Evolutionary conservation across 2,888 invertebrate genomes (phyloP).

Genomic region (Thalpophila matura): DNA sequence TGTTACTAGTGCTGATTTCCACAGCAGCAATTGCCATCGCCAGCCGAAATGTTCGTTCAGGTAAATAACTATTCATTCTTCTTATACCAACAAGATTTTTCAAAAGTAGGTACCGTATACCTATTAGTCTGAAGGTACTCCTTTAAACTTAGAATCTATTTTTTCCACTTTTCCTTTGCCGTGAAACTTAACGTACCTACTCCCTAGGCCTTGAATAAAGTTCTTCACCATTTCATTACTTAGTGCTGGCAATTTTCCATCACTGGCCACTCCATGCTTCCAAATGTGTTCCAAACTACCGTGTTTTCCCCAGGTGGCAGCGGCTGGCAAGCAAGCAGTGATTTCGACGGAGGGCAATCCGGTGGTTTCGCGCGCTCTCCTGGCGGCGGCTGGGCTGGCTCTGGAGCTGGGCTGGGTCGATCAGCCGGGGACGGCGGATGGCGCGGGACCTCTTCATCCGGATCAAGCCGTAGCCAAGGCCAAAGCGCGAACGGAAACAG

Average conservation of each 20-base stretch:
- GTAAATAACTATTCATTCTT: conserved; percentile 43
- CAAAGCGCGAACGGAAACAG: conserved; percentile 1
- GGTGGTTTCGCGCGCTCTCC: conserved; percentile 51
- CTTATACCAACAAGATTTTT: too few relatives aligned
- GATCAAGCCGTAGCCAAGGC: conserved; percentile 11
- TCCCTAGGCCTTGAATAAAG: too few relatives aligned
- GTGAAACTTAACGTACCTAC: too few relatives aligned
- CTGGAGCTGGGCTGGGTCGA: conserved; percentile 35
- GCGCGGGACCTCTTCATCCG: conserved; percentile 14
- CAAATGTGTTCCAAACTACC: too few relatives aligned
- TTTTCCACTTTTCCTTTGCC: too few relatives aligned
- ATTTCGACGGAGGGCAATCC: conserved; percentile 50
- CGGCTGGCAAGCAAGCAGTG: conserved; percentile 67
- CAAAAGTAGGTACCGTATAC: too few relatives aligned
- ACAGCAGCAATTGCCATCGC: conserved; percentile 45
- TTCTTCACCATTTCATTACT: too few relatives aligned
- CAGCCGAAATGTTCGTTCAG: conserved; percentile 63
- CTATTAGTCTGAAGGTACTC: too few relatives aligned
- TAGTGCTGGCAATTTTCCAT: too few relatives aligned
- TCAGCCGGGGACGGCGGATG: conserved; percentile 30
- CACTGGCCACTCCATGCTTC: too few relatives aligned
- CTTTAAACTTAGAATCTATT: too few relatives aligned
- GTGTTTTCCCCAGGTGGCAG: conserved; percentile 56
- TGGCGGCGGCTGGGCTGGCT: conserved; percentile 48
- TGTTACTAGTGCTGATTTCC: conserved; percentile 46